These are phyloP conservation scores for Pandemis corylana DNA, from an alignment of 2,888 invertebrate species.

Conservation along the genomic window DNA sequence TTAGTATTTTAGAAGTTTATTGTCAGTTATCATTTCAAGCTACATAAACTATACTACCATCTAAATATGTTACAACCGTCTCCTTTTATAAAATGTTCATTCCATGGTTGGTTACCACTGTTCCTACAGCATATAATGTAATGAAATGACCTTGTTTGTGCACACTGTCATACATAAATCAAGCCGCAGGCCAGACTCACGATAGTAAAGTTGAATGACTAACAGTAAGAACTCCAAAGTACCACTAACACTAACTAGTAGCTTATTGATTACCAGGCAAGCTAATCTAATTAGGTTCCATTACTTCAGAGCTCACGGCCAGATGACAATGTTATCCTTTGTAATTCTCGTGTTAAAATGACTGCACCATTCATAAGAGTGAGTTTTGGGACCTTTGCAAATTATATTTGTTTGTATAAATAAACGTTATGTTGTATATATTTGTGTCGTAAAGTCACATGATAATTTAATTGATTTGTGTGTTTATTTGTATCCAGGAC, in stretches of 20 bases:
- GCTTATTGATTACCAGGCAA: slow-evolving; percentile 29
- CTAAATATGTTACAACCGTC: too few relatives aligned
- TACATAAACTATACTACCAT: too few relatives aligned
- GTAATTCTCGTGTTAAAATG: slow-evolving; percentile 43
- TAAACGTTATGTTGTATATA: background rate
- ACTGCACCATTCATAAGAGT: slow-evolving; percentile 47
- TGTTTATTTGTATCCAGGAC: slow-evolving; percentile 50
- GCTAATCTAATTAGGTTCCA: slow-evolving; percentile 37
- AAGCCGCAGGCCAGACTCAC: background rate
- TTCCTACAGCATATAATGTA: background rate
- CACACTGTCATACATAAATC: background rate
- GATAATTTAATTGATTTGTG: slow-evolving; percentile 49
- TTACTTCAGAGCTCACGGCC: slow-evolving; percentile 8
- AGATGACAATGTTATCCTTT: background rate
- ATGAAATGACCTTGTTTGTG: background rate
- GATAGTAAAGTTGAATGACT: background rate
- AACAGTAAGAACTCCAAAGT: background rate
- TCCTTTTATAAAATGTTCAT: too few relatives aligned
- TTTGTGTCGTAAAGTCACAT: slow-evolving; percentile 6
- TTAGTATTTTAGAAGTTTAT: too few relatives aligned
- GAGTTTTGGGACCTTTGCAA: slow-evolving; percentile 20
- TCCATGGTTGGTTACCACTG: too few relatives aligned
- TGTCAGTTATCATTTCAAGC: too few relatives aligned
- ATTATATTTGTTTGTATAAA: background rate
- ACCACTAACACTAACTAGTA: background rate